Evolutionary conservation across 2,888 invertebrate species (phyloP).

Genomic region (Ophion slaviceki): DNA sequence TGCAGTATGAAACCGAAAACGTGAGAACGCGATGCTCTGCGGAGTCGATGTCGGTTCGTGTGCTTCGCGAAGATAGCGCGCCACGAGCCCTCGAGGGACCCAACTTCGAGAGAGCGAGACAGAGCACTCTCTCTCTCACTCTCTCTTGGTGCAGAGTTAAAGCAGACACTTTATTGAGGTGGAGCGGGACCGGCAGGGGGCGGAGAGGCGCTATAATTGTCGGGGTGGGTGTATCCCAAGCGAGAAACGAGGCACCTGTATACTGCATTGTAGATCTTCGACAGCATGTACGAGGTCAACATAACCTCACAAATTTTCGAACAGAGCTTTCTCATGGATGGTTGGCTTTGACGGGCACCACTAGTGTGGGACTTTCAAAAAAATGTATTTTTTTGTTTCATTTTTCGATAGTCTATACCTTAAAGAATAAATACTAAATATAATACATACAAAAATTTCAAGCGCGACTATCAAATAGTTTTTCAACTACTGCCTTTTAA

Average conservation of each 20-base stretch:
- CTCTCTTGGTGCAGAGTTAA: background rate
- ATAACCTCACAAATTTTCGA: background rate
- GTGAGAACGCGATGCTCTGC: constrained; percentile 35
- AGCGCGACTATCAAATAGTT: too few species aligned
- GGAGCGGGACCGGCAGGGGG: background rate
- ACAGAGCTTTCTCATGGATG: too few species aligned
- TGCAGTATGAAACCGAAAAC: background rate
- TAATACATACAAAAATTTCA: too few species aligned
- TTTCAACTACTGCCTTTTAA: too few species aligned
- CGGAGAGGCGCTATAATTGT: constrained; percentile 58
- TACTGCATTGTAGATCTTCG: background rate
- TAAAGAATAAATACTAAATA: too few species aligned
- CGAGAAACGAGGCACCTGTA: constrained; percentile 47
- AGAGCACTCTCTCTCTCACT: constrained; percentile 17
- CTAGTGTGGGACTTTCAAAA: too few species aligned
- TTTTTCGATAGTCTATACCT: too few species aligned
- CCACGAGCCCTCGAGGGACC: constrained; percentile 41
- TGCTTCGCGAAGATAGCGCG: constrained; percentile 54
- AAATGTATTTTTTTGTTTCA: too few species aligned
- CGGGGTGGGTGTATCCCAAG: constrained; percentile 52
- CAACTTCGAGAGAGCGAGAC: constrained; percentile 33
- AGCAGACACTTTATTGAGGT: constrained; percentile 37
- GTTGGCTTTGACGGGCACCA: too few species aligned
- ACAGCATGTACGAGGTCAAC: background rate
- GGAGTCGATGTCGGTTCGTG: constrained; percentile 50